Evolutionary conservation across 2,113 vertebrate genomes (phyloP).

Genomic region (Epinephelus lanceolatus): DNA sequence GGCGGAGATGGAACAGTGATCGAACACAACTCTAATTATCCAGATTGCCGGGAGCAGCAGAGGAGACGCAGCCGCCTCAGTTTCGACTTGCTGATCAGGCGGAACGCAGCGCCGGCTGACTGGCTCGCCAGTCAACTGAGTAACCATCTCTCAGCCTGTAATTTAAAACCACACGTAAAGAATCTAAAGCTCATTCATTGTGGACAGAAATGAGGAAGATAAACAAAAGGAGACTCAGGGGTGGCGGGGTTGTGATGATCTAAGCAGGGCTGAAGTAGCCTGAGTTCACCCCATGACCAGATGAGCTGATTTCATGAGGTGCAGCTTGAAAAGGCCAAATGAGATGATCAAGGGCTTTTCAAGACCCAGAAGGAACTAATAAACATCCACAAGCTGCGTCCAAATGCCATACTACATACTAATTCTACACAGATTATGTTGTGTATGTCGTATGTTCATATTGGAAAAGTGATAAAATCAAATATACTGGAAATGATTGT

Average conservation of each 20-base stretch:
- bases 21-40: constrained; percentile 70
- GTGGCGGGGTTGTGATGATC: neutral
- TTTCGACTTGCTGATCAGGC: constrained; percentile 47
- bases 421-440: neutral
- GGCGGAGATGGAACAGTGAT: constrained; percentile 56
- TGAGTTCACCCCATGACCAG: neutral
- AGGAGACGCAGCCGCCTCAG: constrained; percentile 16
- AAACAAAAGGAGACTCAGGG: constrained; percentile 13
- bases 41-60: constrained; percentile 36
- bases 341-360: neutral
- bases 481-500: neutral
- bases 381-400: neutral
- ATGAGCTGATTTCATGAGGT: neutral
- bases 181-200: constrained; percentile 10
- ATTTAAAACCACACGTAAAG: constrained; percentile 8
- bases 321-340: neutral
- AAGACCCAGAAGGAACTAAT: neutral
- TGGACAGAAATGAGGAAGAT: constrained; percentile 19
- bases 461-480: neutral
- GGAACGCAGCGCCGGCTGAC: neutral
- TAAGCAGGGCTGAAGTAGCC: neutral
- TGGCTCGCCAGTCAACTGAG: constrained; percentile 34
- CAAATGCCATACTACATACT: neutral
- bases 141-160: constrained; percentile 16
- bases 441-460: neutral